These are phyloP conservation scores for Glyptemys insculpta DNA, from an alignment of 2,797 vertebrate species.

Conservation along the genomic window DNA sequence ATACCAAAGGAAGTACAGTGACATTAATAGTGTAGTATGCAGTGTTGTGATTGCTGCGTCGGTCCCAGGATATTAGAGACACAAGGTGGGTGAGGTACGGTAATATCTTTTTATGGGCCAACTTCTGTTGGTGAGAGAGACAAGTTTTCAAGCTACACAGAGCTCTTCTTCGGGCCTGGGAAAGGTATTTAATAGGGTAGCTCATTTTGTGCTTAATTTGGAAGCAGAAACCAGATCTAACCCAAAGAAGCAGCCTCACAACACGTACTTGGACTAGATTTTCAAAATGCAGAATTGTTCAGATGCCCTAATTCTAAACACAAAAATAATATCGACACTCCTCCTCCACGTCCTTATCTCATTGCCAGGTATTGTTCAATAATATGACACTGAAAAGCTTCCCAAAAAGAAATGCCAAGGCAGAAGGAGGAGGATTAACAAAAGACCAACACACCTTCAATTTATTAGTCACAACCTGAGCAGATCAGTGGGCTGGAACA, in stretches of 20 bases:
- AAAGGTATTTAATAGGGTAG: background rate
- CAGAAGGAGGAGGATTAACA: background rate
- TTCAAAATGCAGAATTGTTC: background rate
- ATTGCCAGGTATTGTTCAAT: background rate
- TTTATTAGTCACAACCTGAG: constrained; percentile 43
- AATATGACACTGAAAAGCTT: background rate
- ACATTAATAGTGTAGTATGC: background rate
- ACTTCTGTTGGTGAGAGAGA: background rate
- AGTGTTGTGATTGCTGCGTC: background rate
- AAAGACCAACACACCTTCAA: constrained; percentile 2
- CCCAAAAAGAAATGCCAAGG: background rate
- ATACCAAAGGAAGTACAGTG: background rate
- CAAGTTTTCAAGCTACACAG: background rate
- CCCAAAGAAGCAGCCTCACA: background rate
- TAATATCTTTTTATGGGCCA: background rate
- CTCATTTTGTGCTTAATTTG: background rate
- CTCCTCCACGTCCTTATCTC: background rate
- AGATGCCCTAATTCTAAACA: background rate
- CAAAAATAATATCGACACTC: background rate
- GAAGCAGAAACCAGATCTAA: background rate
- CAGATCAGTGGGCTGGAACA: constrained; percentile 45
- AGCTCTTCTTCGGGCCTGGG: background rate
- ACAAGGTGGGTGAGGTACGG: background rate
- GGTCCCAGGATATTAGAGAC: background rate
- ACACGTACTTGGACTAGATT: background rate